Conservation (phyloP, 1,140 invertebrate species). For the Nephotettix cincticeps region DNA sequence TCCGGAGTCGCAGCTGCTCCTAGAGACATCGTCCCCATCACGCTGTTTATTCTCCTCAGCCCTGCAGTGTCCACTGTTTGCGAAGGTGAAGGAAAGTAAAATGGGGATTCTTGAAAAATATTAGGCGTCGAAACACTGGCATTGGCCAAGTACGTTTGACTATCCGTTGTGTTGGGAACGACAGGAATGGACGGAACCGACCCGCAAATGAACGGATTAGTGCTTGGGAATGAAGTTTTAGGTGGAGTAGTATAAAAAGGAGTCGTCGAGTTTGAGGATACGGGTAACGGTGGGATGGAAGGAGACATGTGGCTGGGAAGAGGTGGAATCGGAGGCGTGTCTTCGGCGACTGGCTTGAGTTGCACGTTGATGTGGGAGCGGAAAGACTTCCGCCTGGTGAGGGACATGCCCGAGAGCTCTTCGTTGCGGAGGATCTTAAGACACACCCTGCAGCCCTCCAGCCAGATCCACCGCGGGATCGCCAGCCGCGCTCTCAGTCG, state of each 20-base stretch:
- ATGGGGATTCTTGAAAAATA: slow-evolving; percentile 6
- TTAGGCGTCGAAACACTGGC: background rate
- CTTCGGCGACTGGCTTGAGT: slow-evolving; percentile 22
- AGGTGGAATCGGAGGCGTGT: slow-evolving; percentile 19
- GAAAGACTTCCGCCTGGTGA: slow-evolving; percentile 37
- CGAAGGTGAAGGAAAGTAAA: background rate
- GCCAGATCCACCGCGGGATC: slow-evolving; percentile 31
- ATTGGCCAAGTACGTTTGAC: background rate
- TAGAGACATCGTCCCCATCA: slow-evolving; percentile 23
- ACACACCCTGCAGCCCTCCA: slow-evolving; percentile 31
- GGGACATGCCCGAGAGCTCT: slow-evolving; percentile 27
- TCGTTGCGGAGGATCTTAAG: slow-evolving; percentile 33
- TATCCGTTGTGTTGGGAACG: background rate
- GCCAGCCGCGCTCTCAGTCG: slow-evolving; percentile 39
- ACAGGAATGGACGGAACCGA: background rate
- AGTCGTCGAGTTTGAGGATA: background rate
- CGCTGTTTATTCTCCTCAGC: slow-evolving; percentile 17
- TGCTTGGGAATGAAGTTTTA: background rate
- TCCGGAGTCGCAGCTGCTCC: background rate
- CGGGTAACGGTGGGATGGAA: background rate
- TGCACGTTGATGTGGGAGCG: slow-evolving; percentile 40
- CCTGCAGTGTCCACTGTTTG: background rate
- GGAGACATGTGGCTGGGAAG: background rate
- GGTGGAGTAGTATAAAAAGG: background rate
- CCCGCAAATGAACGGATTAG: background rate